Conservation (phyloP, 37 sponge, comb jelly and placozoan species). For the Mnemiopsis leidyi region DNA sequence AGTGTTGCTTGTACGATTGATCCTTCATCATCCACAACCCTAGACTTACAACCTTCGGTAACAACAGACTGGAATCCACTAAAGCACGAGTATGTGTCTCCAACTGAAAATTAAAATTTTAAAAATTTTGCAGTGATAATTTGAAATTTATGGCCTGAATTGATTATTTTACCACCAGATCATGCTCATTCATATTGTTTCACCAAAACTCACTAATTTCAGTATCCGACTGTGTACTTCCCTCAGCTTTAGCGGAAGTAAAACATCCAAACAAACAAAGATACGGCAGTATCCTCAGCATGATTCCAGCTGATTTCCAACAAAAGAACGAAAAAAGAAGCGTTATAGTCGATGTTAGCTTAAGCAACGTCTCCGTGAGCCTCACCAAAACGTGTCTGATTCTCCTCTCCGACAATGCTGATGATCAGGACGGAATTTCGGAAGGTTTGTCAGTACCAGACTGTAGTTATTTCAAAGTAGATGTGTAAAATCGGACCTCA, state of each 20-base stretch:
- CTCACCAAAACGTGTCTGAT: neutral
- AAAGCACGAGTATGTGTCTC: conserved; percentile 60
- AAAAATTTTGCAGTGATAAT: no score
- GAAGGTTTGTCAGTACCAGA: neutral
- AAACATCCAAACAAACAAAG: neutral
- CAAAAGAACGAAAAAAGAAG: neutral
- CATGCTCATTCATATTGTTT: no score
- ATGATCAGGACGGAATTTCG: neutral
- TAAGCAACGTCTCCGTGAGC: neutral
- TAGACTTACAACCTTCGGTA: neutral
- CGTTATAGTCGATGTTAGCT: neutral
- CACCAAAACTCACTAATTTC: neutral
- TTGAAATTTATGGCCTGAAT: no score
- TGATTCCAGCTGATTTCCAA: neutral
- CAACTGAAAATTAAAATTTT: no score
- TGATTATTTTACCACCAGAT: no score
- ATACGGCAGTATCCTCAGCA: neutral
- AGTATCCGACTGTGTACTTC: neutral
- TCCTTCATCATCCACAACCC: conserved; percentile 10
- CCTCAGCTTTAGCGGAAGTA: neutral
- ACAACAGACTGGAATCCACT: neutral
- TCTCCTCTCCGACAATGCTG: neutral
- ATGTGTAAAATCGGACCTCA: neutral
- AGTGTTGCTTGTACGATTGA: neutral
- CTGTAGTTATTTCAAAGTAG: neutral